Conservation (phyloP, 2,797 vertebrate genomes). For the Myripristis jacobus region DNA sequence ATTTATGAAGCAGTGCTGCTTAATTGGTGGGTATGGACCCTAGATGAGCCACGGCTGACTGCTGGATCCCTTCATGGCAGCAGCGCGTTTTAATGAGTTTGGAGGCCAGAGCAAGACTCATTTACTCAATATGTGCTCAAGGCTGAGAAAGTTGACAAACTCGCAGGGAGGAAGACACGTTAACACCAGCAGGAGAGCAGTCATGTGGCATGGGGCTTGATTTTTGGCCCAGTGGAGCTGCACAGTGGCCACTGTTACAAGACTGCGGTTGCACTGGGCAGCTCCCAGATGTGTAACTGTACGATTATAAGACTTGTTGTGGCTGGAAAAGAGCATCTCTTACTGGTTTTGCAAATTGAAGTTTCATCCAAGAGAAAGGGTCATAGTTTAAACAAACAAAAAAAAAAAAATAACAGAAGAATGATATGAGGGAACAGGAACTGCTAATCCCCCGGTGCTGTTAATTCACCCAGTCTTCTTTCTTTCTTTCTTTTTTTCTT, state of each 20-base stretch:
- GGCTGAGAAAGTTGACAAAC: neutral
- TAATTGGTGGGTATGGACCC: conserved; percentile 19
- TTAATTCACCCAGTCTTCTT: conserved; percentile 34
- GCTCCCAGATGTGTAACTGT: neutral
- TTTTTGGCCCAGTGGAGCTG: neutral
- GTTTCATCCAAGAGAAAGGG: conserved; percentile 4
- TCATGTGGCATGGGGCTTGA: neutral
- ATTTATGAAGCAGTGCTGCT: conserved; percentile 9
- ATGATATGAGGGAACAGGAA: conserved; percentile 5
- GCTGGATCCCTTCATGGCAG: conserved; percentile 25
- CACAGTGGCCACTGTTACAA: neutral
- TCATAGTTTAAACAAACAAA: neutral
- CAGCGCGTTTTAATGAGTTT: conserved; percentile 36
- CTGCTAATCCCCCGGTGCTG: conserved; percentile 8
- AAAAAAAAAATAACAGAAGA: neutral
- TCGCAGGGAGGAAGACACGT: neutral
- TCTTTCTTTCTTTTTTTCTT: conserved; percentile 17
- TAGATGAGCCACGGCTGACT: conserved; percentile 17
- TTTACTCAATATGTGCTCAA: neutral
- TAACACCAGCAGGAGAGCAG: neutral
- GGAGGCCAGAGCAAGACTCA: conserved; percentile 11
- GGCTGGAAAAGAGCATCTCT: neutral
- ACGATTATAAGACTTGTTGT: neutral
- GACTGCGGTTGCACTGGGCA: conserved; percentile 10
- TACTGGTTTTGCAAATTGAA: neutral